These are phyloP conservation scores for Typhlichthys eigenmanni DNA, from an alignment of 2,797 vertebrate genomes.

Conservation along the genomic window DNA sequence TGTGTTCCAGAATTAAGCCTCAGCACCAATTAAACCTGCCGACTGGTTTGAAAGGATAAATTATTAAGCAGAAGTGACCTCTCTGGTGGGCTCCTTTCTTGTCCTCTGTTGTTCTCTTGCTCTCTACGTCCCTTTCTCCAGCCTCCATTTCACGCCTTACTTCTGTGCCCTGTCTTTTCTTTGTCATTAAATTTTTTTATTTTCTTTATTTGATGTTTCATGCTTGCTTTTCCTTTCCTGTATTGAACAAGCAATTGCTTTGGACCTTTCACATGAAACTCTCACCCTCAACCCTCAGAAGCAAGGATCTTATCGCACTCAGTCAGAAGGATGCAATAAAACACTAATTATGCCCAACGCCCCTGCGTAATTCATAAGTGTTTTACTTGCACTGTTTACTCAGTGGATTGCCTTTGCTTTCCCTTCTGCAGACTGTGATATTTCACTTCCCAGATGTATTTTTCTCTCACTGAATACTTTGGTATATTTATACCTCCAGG, in stretches of 20 bases:
- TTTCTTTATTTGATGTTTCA: background rate
- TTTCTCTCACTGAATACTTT: slow-evolving; percentile 42
- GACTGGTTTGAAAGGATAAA: slow-evolving; percentile 75
- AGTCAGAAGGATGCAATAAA: slow-evolving; percentile 7
- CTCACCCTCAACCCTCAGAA: background rate
- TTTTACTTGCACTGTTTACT: slow-evolving; percentile 28
- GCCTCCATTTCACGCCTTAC: slow-evolving; percentile 8
- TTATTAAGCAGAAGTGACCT: slow-evolving; percentile 80
- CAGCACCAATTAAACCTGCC: slow-evolving; percentile 77
- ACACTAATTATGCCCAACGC: slow-evolving; percentile 12
- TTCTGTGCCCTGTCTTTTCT: slow-evolving; percentile 2
- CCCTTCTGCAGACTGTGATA: slow-evolving; percentile 22
- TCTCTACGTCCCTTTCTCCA: slow-evolving; percentile 18
- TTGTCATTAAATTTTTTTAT: background rate
- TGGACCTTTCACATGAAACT: slow-evolving; percentile 7
- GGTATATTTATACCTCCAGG: slow-evolving; percentile 56
- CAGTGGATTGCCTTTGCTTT: slow-evolving; percentile 19
- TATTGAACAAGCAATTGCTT: slow-evolving; percentile 1
- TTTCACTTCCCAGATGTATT: slow-evolving; percentile 42
- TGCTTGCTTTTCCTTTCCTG: background rate
- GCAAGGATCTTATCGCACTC: background rate
- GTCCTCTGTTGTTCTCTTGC: slow-evolving; percentile 16
- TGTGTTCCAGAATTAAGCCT: slow-evolving; percentile 68
- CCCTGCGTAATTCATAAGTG: slow-evolving; percentile 15
- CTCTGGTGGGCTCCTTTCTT: slow-evolving; percentile 64